phyloP scores from a whole-genome alignment of 2,888 invertebrate genomes.

The Dicyrtomina minuta region DNA sequence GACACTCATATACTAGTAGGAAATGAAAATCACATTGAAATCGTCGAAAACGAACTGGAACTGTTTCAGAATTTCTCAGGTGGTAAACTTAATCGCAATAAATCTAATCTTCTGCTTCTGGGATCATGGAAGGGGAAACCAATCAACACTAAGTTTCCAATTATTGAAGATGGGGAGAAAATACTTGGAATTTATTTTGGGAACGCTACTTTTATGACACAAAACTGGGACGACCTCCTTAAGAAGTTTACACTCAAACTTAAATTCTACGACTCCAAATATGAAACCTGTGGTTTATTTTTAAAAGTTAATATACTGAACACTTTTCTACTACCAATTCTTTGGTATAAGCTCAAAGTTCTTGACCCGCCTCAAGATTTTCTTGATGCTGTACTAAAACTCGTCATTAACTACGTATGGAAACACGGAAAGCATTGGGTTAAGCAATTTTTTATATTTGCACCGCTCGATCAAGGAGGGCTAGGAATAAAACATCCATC shows the following conservation, averaged over 20 bases:
- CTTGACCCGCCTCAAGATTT: background rate
- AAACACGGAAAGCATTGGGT: background rate
- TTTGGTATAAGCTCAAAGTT: slow-evolving; percentile 5
- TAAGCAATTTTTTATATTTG: background rate
- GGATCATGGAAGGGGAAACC: background rate
- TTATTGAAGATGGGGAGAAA: background rate
- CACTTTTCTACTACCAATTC: background rate
- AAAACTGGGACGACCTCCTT: background rate
- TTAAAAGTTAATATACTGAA: slow-evolving; percentile 1
- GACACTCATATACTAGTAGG: background rate
- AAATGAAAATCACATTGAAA: background rate
- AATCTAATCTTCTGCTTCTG: background rate
- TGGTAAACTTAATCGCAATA: background rate
- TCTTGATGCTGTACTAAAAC: background rate
- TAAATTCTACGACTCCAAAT: background rate
- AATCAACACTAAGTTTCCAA: background rate
- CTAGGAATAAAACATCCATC: too few species aligned
- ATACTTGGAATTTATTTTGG: slow-evolving; percentile 19
- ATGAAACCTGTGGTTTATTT: background rate
- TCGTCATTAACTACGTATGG: background rate
- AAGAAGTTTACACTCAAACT: background rate
- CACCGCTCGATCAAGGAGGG: background rate
- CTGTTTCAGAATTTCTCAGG: background rate
- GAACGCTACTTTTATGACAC: background rate
- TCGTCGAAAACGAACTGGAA: background rate